These are phyloP conservation scores for Eurystomus glaucurus DNA, from an alignment of 2,797 vertebrate species.

Conservation along the genomic window DNA sequence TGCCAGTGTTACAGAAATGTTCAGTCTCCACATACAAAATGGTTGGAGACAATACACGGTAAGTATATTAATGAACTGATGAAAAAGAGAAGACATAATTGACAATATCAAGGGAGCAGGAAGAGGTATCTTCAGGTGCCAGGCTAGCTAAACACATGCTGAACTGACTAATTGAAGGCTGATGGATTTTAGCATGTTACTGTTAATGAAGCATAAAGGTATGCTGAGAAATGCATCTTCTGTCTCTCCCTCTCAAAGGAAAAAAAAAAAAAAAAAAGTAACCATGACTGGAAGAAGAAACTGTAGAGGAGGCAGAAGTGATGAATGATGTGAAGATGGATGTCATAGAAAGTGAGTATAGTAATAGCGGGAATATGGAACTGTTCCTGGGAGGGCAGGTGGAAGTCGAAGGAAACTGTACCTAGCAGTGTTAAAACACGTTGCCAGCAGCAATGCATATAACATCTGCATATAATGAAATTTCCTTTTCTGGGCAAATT, in stretches of 20 bases:
- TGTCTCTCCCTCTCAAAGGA: neutral
- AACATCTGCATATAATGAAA: neutral
- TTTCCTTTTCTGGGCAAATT: constrained; percentile 18
- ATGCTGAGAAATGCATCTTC: neutral
- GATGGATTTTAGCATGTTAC: neutral
- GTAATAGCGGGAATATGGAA: fast-evolving
- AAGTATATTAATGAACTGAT: neutral
- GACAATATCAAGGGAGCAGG: neutral
- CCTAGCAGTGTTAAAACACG: neutral
- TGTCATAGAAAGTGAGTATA: neutral
- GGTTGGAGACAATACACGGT: neutral
- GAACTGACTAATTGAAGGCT: neutral
- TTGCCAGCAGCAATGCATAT: neutral
- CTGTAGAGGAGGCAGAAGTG: neutral
- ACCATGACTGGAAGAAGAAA: neutral
- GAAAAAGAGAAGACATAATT: neutral
- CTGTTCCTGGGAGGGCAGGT: neutral
- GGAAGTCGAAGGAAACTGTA: neutral
- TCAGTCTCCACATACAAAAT: neutral
- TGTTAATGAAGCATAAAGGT: neutral
- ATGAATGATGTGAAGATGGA: neutral
- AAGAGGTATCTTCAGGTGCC: neutral
- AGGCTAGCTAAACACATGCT: neutral
- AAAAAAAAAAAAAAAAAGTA: neutral
- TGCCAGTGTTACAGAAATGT: neutral